Percentiles rank a stretch among this genome's conserved stretches.
phyloP scores from a whole-genome alignment of 2,888 invertebrate species.

The Myopa tessellatipennis region DNA sequence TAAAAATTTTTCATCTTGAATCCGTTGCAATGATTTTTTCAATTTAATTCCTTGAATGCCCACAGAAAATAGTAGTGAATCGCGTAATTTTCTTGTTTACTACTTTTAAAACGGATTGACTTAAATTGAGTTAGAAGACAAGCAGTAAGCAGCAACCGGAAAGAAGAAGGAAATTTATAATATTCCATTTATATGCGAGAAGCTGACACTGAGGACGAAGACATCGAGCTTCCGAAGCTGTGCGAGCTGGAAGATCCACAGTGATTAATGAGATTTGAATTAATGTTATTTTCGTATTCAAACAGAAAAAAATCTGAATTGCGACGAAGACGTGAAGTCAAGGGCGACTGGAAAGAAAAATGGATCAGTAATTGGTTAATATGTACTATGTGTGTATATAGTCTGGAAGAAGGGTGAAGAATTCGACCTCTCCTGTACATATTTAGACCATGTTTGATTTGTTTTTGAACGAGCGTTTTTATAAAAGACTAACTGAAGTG shows the following conservation, averaged over 20 bases:
- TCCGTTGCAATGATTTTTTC: background rate
- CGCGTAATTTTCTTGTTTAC: constrained; percentile 65
- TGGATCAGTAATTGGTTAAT: too few species aligned
- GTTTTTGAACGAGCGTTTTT: too few species aligned
- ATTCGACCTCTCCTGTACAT: too few species aligned
- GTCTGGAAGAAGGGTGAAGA: too few species aligned
- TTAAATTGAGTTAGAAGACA: constrained; percentile 61
- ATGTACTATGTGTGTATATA: too few species aligned
- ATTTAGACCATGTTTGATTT: too few species aligned
- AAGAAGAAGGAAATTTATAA: constrained; percentile 56
- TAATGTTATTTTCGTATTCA: constrained; percentile 13
- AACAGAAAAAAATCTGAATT: background rate
- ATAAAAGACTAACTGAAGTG: too few species aligned
- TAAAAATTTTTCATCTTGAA: background rate
- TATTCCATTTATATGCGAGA: constrained; percentile 64
- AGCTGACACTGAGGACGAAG: constrained; percentile 24
- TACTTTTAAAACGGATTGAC: constrained; percentile 59
- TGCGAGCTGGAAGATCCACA: constrained; percentile 46
- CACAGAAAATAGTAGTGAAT: constrained; percentile 48
- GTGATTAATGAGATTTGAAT: constrained; percentile 62
- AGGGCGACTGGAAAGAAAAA: background rate
- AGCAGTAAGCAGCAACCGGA: constrained; percentile 44
- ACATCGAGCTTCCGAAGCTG: constrained; percentile 9
- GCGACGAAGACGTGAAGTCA: background rate
- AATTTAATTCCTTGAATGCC: constrained; percentile 4